Percentiles rank a stretch among this genome's conserved stretches.
These are phyloP conservation scores for Dunckerocampus dactyliophorus DNA, from an alignment of 2,113 vertebrate genomes.

Conservation along the genomic window DNA sequence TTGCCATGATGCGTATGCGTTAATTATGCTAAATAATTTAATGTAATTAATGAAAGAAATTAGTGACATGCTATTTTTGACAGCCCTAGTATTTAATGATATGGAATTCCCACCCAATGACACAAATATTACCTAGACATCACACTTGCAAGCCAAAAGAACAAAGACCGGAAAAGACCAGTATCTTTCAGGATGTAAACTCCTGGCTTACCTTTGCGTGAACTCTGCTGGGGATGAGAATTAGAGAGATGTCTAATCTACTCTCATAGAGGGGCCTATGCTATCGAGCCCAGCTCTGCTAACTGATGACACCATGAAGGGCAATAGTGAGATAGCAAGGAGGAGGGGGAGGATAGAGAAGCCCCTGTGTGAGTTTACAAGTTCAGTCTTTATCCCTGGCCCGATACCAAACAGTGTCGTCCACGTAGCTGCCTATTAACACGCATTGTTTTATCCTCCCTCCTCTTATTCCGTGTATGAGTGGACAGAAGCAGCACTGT, in stretches of 20 bases:
- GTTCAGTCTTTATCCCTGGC: slow-evolving; percentile 78
- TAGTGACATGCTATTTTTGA: no score
- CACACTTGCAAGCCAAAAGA: slow-evolving; percentile 40
- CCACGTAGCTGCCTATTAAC: slow-evolving; percentile 68
- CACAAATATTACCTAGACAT: slow-evolving; percentile 13
- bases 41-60: no score
- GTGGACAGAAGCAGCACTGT: slow-evolving; percentile 32
- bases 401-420: slow-evolving; percentile 67
- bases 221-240: slow-evolving; percentile 71
- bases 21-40: no score
- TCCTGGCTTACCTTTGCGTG: slow-evolving; percentile 69
- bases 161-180: slow-evolving; percentile 52
- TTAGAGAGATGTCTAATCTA: slow-evolving; percentile 65
- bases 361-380: slow-evolving; percentile 76
- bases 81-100: slow-evolving; percentile 7
- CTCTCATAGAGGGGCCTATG: slow-evolving; percentile 45
- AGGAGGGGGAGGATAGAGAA: slow-evolving; percentile 36
- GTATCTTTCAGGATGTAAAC: slow-evolving; percentile 54
- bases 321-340: slow-evolving; percentile 42
- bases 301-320: slow-evolving; percentile 64
- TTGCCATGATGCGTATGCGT: no score
- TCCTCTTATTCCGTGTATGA: slow-evolving; percentile 35
- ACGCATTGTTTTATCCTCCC: slow-evolving; percentile 58
- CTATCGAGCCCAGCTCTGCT: slow-evolving; percentile 54
- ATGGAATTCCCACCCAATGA: slow-evolving; percentile 21